phyloP scores from a whole-genome alignment of 2,797 vertebrate genomes.

The Denticeps clupeoides region DNA sequence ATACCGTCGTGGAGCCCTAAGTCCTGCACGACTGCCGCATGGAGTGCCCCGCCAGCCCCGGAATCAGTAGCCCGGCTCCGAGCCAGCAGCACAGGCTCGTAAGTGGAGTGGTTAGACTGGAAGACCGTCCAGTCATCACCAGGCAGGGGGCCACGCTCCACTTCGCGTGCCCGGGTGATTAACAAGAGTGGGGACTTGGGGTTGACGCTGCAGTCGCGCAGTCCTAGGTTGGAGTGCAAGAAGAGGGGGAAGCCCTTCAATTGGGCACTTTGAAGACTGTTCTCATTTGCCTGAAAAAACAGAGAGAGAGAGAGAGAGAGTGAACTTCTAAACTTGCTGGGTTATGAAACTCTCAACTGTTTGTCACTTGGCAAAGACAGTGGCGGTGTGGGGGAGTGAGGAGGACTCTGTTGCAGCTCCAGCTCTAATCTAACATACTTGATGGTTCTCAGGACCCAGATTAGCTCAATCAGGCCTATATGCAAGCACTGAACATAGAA shows the following conservation, averaged over 20 bases:
- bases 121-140: constrained; percentile 98
- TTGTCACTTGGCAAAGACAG: too few species aligned
- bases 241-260: constrained; percentile 97
- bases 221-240: constrained; percentile 90
- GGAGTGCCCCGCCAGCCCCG: constrained; percentile 63
- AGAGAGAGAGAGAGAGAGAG: not conserved
- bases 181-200: constrained; percentile 89
- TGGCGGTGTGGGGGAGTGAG: too few species aligned
- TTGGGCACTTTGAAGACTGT: constrained; percentile 94
- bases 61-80: constrained; percentile 87
- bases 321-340: too few species aligned
- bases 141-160: constrained; percentile 72
- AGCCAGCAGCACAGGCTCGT: constrained; percentile 86
- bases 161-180: constrained; percentile 83
- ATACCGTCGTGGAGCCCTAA: constrained; percentile 93
- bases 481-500: too few species aligned
- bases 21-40: constrained; percentile 94
- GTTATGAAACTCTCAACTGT: not conserved
- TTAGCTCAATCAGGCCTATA: too few species aligned
- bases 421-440: too few species aligned
- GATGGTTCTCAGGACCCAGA: too few species aligned
- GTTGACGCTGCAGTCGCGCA: constrained; percentile 95
- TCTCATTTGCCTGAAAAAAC: constrained; percentile 80
- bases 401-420: too few species aligned
- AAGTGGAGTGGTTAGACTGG: constrained; percentile 97